Conservation (phyloP, 30 jellyfish, hydroid and myxozoan genomes). For the Catostylus mosaicus region DNA sequence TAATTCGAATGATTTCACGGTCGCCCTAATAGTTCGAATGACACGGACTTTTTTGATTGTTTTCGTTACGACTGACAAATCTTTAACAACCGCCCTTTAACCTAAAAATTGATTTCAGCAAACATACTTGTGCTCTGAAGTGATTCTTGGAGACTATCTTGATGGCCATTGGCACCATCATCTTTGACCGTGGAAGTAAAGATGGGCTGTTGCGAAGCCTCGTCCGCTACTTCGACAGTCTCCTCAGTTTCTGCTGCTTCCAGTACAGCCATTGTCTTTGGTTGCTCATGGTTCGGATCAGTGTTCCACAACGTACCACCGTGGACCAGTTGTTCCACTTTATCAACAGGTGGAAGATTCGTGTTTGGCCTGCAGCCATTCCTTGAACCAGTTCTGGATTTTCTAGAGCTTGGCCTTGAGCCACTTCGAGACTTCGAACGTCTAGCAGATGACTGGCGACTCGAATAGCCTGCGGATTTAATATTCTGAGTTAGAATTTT, state of each 20-base stretch:
- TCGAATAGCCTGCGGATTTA: slow-evolving; percentile 46
- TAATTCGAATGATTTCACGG: no score
- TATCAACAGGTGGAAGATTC: slow-evolving; percentile 65
- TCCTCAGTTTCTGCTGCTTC: slow-evolving; percentile 4
- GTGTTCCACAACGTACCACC: background rate
- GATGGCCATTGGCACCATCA: background rate
- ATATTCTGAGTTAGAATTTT: background rate
- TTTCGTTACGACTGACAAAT: no score
- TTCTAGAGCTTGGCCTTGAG: slow-evolving; percentile 77
- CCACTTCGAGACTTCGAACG: slow-evolving; percentile 70
- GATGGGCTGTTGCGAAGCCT: slow-evolving; percentile 3
- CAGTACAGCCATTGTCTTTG: slow-evolving; percentile 47
- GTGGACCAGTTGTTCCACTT: slow-evolving; percentile 30
- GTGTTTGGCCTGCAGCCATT: slow-evolving; percentile 35
- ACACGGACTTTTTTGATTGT: no score
- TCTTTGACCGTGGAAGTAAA: background rate
- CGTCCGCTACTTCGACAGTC: background rate
- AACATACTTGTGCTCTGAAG: slow-evolving; percentile 45
- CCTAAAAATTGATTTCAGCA: no score
- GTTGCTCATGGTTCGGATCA: slow-evolving; percentile 1
- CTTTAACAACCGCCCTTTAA: no score
- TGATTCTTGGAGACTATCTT: slow-evolving; percentile 23
- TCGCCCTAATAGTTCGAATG: no score
- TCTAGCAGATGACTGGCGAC: slow-evolving; percentile 81
- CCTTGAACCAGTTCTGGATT: slow-evolving; percentile 55